Base-by-base conservation (phyloP, 2,797 vertebrate genomes). In the Pseudomugil tenellus region DNA sequence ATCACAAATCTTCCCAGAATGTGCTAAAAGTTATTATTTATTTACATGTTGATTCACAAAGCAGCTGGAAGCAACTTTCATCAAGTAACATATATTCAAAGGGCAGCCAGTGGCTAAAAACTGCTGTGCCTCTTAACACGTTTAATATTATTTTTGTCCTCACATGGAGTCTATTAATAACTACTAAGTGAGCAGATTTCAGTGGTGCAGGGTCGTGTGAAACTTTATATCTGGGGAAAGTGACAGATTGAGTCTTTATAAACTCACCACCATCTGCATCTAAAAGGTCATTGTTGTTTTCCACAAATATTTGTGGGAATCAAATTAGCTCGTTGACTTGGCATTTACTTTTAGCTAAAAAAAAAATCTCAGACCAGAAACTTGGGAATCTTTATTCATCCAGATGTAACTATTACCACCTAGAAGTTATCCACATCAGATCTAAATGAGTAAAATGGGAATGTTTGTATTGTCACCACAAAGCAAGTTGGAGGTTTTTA, bases 151-250 rank as follows among this genome's bases (percentile, higher is more conserved):
- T 31, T 43, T 57, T 35, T 64, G 49, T 51, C 49, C 41, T 55
- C 72, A 49, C 41, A 34, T 59, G 58, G 56, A 37, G 21, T 54
- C 63, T 48, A 63, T 68, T 65, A 73, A 63, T 51, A 73, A 26
- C 19, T 60, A 43, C 41, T 19, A 19, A n/a, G 10, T 51, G 59
- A 68, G 56, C 70, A 57, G 60, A 56, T 68, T 69, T 56, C 21
- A 19, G 26, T 10, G 9, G 57, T 23, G 6, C 55, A 32, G 34
- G 23, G 54, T 34, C 51, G 23, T 51, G 56, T 32, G 46, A 43
- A 74, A 29, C 63, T 55, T 14, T 32, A 51, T 25, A n/a, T 63
- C 34, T 39, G 19, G 26, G 52, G 58, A 37, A 48, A 14, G 23
- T 21, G 9, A 35, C 53, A 29, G 58, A 25, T 13, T 46, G 9